A percentile compares a stretch with the other conserved stretches of the same genome.
Evolutionary conservation across 2,888 invertebrate genomes (phyloP).

Genomic region (Cecidostiba fungosa): DNA sequence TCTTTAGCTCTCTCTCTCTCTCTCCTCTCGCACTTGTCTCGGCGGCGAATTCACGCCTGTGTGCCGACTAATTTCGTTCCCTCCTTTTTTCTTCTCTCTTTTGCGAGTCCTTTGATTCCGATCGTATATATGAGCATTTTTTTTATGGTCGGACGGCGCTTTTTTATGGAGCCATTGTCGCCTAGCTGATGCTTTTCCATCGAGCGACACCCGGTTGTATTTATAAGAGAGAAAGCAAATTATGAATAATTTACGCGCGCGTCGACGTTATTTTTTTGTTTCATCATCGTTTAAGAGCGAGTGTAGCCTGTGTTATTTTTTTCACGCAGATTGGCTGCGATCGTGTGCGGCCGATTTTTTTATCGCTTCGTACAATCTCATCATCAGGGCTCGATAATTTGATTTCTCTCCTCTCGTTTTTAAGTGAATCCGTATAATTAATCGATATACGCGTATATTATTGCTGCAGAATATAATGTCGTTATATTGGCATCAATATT

Average conservation of each 20-base stretch:
- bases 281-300: background rate
- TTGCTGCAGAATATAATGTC: too few species aligned
- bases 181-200: background rate
- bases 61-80: conserved; percentile 30
- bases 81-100: background rate
- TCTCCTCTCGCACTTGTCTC: conserved; percentile 21
- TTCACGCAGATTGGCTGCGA: background rate
- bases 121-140: background rate
- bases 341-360: background rate
- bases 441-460: too few species aligned
- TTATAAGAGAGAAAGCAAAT: conserved; percentile 30
- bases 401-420: background rate
- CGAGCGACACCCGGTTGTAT: background rate
- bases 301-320: too few species aligned
- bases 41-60: conserved; percentile 22
- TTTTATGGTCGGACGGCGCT: background rate
- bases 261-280: background rate
- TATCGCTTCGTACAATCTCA: background rate
- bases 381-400: background rate
- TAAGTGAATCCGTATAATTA: too few species aligned
- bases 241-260: conserved; percentile 37
- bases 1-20: background rate
- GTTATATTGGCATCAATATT: too few species aligned
- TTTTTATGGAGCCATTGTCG: background rate
- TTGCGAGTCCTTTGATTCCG: conserved; percentile 15